Percentiles rank a stretch among this genome's conserved stretches.
These are phyloP conservation scores for Neogale vison DNA, from an alignment of 2,113 vertebrate species.

Conservation along the genomic window DNA sequence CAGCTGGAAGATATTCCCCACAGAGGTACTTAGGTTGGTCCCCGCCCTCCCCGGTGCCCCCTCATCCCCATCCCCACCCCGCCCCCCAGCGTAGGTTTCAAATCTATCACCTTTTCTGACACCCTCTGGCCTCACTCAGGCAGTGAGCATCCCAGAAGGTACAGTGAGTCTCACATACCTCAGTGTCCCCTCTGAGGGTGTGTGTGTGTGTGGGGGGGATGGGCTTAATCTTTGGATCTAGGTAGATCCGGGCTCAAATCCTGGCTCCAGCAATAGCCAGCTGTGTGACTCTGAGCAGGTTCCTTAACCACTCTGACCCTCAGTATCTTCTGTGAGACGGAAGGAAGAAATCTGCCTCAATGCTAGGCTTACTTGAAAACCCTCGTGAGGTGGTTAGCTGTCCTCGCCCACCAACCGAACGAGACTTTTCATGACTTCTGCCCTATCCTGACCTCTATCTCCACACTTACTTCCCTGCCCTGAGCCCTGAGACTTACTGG, in stretches of 20 bases:
- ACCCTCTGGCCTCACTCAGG: background rate
- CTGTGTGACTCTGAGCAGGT: background rate
- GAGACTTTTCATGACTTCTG: background rate
- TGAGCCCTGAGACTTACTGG: background rate
- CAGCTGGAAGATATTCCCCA: background rate
- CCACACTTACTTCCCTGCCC: no score
- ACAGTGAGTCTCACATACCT: background rate
- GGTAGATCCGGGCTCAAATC: background rate
- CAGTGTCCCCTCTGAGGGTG: background rate
- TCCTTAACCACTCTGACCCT: background rate
- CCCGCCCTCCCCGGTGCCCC: no score
- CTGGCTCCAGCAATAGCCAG: background rate
- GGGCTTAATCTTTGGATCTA: background rate
- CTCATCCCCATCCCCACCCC: no score
- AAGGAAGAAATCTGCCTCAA: background rate
- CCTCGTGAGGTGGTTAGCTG: background rate
- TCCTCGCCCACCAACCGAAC: background rate
- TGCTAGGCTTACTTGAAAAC: background rate
- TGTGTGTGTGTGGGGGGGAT: background rate
- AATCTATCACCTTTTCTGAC: background rate
- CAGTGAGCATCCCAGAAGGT: background rate
- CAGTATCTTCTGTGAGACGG: background rate
- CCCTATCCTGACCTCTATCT: background rate
- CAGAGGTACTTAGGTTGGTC: background rate
- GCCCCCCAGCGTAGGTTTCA: background rate